phyloP scores from a whole-genome alignment of 2,797 vertebrate genomes.

The Myotis findleyi region DNA sequence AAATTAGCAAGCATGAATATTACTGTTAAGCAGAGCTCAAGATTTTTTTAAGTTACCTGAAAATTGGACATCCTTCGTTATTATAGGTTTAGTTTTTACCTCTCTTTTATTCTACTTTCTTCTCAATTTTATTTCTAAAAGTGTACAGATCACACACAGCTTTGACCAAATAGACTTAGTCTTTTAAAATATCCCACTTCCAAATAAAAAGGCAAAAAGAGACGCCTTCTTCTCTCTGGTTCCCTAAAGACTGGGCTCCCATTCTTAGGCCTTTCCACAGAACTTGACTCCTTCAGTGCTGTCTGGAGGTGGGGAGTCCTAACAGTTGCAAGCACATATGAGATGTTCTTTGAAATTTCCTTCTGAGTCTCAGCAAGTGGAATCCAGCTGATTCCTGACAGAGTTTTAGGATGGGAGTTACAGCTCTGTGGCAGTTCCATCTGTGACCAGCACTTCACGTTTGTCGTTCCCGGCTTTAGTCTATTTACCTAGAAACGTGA shows the following conservation, averaged over 20 bases:
- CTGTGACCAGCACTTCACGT: neutral
- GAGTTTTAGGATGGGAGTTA: neutral
- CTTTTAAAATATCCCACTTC: neutral
- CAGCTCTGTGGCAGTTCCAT: neutral
- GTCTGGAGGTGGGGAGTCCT: neutral
- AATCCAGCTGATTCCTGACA: neutral
- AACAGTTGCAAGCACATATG: neutral
- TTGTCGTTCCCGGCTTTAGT: accelerated
- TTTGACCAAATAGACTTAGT: neutral
- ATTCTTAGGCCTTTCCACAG: neutral
- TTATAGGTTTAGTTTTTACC: neutral
- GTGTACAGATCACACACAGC: neutral
- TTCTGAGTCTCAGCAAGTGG: neutral
- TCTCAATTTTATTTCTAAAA: conserved; percentile 13
- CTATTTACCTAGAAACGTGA: neutral
- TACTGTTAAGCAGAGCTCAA: neutral
- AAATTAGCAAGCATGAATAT: neutral
- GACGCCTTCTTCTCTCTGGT: neutral
- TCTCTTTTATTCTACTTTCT: neutral
- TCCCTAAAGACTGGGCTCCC: neutral
- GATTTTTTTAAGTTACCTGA: neutral
- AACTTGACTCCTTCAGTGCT: neutral
- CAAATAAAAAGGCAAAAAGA: neutral
- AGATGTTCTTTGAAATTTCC: conserved; percentile 9
- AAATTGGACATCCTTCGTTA: neutral